Evolutionary conservation across 2,113 vertebrate genomes (phyloP).

Genomic region (Nannospalax galili): DNA sequence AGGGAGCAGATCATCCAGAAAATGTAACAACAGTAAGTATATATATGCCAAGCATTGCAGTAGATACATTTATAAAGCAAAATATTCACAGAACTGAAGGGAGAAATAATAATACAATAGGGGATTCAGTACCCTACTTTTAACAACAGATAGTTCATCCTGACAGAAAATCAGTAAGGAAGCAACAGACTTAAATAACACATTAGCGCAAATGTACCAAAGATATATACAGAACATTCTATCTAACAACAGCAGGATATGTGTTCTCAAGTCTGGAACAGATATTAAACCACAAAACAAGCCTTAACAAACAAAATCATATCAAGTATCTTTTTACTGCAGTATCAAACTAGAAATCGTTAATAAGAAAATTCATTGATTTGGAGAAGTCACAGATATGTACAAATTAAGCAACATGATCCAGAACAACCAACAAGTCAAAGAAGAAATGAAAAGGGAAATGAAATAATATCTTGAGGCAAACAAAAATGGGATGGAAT

Average conservation of each 20-base stretch:
- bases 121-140: not conserved
- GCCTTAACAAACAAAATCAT: not conserved
- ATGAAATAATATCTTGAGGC: not conserved
- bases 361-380: not conserved
- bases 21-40: not conserved
- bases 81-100: not conserved
- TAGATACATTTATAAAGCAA: not conserved
- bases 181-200: not conserved
- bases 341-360: not conserved
- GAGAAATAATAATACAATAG: not conserved
- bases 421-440: not conserved
- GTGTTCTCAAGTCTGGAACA: not conserved
- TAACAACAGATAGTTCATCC: not conserved
- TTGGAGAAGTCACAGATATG: not conserved
- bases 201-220: not conserved
- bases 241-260: not conserved
- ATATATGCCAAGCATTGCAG: not conserved
- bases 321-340: not conserved
- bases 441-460: not conserved
- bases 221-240: not conserved
- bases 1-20: not conserved
- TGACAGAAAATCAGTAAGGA: not conserved
- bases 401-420: not conserved
- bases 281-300: not conserved
- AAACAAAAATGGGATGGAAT: not conserved